Evolutionary conservation across 2,113 vertebrate genomes (phyloP).

Genomic region (Silurus glanis): DNA sequence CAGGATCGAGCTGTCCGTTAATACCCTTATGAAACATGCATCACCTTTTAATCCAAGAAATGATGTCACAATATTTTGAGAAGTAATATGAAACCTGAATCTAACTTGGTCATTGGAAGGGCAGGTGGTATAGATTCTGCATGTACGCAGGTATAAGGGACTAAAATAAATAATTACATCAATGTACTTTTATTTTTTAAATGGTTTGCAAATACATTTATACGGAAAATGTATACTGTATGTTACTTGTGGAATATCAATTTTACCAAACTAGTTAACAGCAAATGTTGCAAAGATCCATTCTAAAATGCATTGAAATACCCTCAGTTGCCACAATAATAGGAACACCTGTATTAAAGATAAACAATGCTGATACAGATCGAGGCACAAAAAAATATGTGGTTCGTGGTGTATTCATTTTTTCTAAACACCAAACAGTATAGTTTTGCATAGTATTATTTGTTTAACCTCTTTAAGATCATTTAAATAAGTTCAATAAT

Average conservation of each 20-base stretch:
- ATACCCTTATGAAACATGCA: not conserved
- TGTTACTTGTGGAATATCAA: not conserved
- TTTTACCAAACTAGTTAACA: not conserved
- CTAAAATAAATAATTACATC: not conserved
- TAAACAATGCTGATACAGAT: not conserved
- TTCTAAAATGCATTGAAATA: not conserved
- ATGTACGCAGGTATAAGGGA: not conserved
- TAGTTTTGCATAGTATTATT: too few species aligned
- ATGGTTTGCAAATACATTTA: not conserved
- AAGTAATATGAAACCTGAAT: not conserved
- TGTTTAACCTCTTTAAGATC: too few species aligned
- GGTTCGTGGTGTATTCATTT: not conserved
- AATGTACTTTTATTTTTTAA: not conserved
- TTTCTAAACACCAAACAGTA: not conserved
- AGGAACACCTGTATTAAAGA: not conserved
- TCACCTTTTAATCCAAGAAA: not conserved
- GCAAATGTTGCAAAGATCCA: not conserved
- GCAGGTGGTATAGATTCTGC: not conserved
- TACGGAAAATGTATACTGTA: not conserved
- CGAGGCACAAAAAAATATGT: not conserved
- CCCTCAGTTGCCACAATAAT: not conserved
- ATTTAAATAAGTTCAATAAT: too few species aligned
- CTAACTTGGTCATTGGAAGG: not conserved
- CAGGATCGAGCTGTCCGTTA: not conserved
- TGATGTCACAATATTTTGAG: not conserved